Conservation (phyloP, 2,113 vertebrate species). For the Phaethornis superciliosus region DNA sequence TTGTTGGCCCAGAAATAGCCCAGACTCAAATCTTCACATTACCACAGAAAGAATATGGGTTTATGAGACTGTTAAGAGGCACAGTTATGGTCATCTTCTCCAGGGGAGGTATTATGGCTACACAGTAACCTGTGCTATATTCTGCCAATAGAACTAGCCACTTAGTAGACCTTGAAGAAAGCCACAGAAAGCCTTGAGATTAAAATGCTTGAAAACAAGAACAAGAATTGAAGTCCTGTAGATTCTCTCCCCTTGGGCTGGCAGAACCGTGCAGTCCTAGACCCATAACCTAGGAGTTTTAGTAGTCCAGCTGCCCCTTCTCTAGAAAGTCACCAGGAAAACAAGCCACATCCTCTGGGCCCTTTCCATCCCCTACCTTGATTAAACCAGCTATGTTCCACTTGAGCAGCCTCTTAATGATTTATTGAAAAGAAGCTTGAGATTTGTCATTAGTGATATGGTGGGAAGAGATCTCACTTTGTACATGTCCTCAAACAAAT, state of each 20-base stretch:
- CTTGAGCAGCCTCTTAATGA: background rate
- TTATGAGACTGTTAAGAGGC: background rate
- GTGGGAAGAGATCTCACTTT: background rate
- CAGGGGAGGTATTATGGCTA: background rate
- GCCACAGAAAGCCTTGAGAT: background rate
- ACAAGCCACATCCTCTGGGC: background rate
- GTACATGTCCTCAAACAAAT: background rate
- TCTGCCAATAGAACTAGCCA: background rate
- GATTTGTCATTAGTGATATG: background rate
- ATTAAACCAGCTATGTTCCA: background rate
- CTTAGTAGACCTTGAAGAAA: background rate
- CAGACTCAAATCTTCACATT: background rate
- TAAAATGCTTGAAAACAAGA: background rate
- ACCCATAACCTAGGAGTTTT: fast-evolving
- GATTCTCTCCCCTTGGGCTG: background rate
- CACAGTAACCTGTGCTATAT: background rate
- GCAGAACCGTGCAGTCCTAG: background rate
- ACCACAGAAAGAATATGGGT: background rate
- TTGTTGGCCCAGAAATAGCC: background rate
- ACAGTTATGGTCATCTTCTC: background rate
- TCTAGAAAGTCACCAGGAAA: background rate
- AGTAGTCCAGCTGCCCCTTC: background rate
- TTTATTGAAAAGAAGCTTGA: background rate
- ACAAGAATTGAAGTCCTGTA: background rate
- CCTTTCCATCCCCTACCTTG: background rate